phyloP scores from a whole-genome alignment of 2,888 invertebrate species.

The Esperia sulphurella region DNA sequence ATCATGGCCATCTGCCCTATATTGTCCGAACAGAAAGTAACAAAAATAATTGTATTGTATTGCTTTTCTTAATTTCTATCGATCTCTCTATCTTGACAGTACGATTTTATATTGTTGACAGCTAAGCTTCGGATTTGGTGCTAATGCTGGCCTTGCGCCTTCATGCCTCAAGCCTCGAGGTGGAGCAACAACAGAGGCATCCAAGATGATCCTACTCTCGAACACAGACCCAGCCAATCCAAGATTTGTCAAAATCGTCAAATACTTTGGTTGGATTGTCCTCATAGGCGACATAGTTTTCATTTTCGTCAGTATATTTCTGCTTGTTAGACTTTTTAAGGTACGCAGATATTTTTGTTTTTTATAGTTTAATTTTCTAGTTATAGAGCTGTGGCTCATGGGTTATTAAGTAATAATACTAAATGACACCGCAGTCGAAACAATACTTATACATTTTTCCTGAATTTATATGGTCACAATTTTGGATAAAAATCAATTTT shows the following conservation, averaged over 20 bases:
- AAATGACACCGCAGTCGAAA: no score
- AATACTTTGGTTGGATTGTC: slow-evolving; percentile 42
- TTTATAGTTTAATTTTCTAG: no score
- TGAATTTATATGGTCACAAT: no score
- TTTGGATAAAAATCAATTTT: no score
- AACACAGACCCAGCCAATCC: slow-evolving; percentile 11
- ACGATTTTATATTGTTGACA: slow-evolving; percentile 23
- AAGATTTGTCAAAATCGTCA: slow-evolving; percentile 22
- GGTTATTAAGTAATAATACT: no score
- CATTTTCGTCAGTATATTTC: slow-evolving; percentile 28
- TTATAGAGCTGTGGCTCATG: no score
- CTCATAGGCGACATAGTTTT: slow-evolving; percentile 34
- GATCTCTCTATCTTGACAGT: no score
- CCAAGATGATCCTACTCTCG: not conserved
- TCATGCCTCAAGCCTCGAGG: slow-evolving; percentile 30
- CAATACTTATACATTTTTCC: no score
- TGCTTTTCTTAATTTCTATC: no score
- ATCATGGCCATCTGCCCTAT: no score
- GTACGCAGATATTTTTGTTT: slow-evolving; percentile 21
- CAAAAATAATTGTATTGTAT: no score
- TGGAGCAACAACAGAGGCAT: slow-evolving; percentile 11
- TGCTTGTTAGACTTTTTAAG: slow-evolving; percentile 36
- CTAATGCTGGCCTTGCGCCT: slow-evolving; percentile 45
- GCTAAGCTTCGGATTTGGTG: slow-evolving; percentile 56
- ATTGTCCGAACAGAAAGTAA: no score